These are phyloP conservation scores for Brachypteracias leptosomus DNA, from an alignment of 2,113 vertebrate species.

Conservation along the genomic window DNA sequence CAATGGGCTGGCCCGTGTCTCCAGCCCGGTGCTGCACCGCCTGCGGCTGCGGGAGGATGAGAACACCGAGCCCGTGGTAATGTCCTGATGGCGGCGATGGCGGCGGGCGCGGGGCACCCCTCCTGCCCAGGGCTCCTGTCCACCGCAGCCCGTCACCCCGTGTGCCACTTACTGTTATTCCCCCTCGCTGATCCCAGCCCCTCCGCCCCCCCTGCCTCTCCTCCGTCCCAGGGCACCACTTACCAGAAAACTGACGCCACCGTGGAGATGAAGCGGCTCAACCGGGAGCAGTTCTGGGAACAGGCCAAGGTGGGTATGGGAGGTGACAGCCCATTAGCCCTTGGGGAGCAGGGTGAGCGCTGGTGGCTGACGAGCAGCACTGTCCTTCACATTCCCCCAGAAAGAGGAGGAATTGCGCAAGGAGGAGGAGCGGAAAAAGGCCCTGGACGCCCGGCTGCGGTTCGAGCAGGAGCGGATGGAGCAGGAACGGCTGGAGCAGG, in stretches of 20 bases:
- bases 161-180: neutral
- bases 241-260: conserved; percentile 97
- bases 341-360: fast-evolving
- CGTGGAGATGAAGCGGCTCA: conserved; percentile 97
- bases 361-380: neutral
- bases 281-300: conserved; percentile 98
- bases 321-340: neutral
- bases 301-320: conserved; percentile 86
- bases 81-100: neutral
- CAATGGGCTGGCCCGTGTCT: conserved; percentile 85
- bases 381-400: conserved; percentile 51
- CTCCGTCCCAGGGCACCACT: conserved; percentile 84
- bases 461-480: conserved; percentile 96
- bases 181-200: neutral
- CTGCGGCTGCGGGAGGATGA: conserved; percentile 88
- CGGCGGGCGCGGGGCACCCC: neutral
- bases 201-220: neutral
- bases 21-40: conserved; percentile 92
- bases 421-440: conserved; percentile 91
- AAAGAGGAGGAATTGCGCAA: conserved; percentile 94
- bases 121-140: neutral
- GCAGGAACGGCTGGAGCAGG: conserved; percentile 93
- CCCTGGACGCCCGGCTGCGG: conserved; percentile 86
- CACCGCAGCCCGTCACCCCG: neutral
- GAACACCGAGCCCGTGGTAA: conserved; percentile 81